A percentile compares a stretch with the other conserved stretches of the same genome.
These are phyloP conservation scores for Ornithoptera alexandrae DNA, from an alignment of 2,888 invertebrate genomes.

Conservation along the genomic window DNA sequence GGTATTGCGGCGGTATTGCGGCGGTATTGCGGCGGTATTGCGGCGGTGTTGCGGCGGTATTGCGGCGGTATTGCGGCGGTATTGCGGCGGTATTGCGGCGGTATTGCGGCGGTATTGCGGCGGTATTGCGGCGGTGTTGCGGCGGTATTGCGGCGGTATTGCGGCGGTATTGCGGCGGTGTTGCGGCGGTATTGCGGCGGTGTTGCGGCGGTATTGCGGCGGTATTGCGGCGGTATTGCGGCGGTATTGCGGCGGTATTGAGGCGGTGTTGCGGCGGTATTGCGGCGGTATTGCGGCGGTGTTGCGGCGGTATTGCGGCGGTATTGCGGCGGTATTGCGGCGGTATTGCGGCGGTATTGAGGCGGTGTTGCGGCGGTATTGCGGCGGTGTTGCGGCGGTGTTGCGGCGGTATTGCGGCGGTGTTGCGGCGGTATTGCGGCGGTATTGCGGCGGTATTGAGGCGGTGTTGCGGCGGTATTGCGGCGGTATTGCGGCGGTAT, in stretches of 20 bases:
- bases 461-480: not conserved
- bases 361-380: not conserved
- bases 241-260: conserved; percentile 3
- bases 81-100: conserved; percentile 6
- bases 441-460: conserved; percentile 4
- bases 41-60: no score
- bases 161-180: not conserved
- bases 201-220: no score
- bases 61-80: conserved; percentile 1
- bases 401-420: no score
- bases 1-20: not conserved
- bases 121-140: no score
- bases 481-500: not conserved
- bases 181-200: not conserved
- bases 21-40: no score
- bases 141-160: conserved; percentile 9
- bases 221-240: conserved; percentile 6
- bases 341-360: conserved; percentile 3
- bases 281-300: no score
- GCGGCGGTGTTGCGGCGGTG: no score
- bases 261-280: not conserved
- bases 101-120: no score
- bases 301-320: no score
- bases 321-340: conserved; percentile 5
- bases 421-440: conserved; percentile 4